These are phyloP conservation scores for Ahaetulla prasina DNA, from an alignment of 2,113 vertebrate genomes.

Conservation along the genomic window DNA sequence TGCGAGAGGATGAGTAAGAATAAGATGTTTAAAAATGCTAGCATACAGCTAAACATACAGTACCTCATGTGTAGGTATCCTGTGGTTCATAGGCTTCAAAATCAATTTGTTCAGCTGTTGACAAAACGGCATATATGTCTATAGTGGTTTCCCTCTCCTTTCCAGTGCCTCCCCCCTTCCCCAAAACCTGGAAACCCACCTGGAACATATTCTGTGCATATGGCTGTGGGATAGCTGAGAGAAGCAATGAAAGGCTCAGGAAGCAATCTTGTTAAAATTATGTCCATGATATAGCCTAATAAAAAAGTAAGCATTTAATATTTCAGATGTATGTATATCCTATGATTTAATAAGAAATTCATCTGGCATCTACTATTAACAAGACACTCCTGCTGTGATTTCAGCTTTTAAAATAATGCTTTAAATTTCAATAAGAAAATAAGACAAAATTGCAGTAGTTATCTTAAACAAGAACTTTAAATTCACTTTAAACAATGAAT, in stretches of 20 bases:
- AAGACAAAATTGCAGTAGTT: slow-evolving; percentile 35
- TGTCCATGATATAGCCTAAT: accelerated
- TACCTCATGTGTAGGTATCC: neutral
- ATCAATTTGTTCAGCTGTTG: neutral
- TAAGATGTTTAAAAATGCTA: neutral
- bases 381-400: neutral
- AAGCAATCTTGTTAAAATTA: neutral
- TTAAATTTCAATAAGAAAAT: slow-evolving; percentile 20
- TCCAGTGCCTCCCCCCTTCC: neutral
- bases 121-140: neutral
- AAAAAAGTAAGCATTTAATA: neutral
- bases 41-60: neutral
- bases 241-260: no score
- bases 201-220: neutral
- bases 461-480: slow-evolving; percentile 25
- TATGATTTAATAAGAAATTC: accelerated
- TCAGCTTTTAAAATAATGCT: neutral
- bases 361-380: neutral
- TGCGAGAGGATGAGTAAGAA: neutral
- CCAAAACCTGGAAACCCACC: neutral
- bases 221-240: neutral
- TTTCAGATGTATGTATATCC: neutral
- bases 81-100: neutral
- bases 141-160: neutral
- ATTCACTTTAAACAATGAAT: slow-evolving; percentile 30